Percentiles rank a stretch among this genome's conserved stretches.
Evolutionary conservation across 2,113 vertebrate species (phyloP).

Genomic region (Syngnathoides biaculeatus): DNA sequence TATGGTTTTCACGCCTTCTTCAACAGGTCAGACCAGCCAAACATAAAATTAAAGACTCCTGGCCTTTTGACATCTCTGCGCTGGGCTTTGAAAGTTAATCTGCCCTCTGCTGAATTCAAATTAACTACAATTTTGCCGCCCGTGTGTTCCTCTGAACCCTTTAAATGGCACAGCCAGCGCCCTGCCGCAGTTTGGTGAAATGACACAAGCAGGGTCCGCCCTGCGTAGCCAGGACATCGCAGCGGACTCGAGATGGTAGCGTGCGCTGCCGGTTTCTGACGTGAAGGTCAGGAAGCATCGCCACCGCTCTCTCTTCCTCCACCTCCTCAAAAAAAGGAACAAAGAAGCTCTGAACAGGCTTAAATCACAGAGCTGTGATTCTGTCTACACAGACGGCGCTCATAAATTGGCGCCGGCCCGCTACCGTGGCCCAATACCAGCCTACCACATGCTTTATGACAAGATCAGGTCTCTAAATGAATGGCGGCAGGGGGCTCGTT

Average conservation of each 20-base stretch:
- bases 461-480: slow-evolving; percentile 62
- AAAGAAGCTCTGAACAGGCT: slow-evolving; percentile 13
- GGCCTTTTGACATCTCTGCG: slow-evolving; percentile 46
- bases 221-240: slow-evolving; percentile 23
- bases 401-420: slow-evolving; percentile 59
- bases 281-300: slow-evolving; percentile 46
- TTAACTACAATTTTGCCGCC: slow-evolving; percentile 45
- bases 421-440: slow-evolving; percentile 13
- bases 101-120: slow-evolving; percentile 52
- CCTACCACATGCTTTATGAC: slow-evolving; percentile 68
- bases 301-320: not conserved
- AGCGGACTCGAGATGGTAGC: slow-evolving; percentile 9
- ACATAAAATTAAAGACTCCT: slow-evolving; percentile 60
- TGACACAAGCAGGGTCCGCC: slow-evolving; percentile 29
- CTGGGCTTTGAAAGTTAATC: slow-evolving; percentile 54
- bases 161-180: slow-evolving; percentile 31
- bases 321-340: not conserved
- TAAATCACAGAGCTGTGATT: slow-evolving; percentile 62
- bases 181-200: slow-evolving; percentile 37
- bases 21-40: slow-evolving; percentile 47
- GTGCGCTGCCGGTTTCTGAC: not conserved
- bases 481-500: slow-evolving; percentile 39
- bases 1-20: slow-evolving; percentile 24
- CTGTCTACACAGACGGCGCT: slow-evolving; percentile 50
- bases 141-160: slow-evolving; percentile 20